phyloP scores from a whole-genome alignment of 2,113 vertebrate species.

The Zootoca vivipara region DNA sequence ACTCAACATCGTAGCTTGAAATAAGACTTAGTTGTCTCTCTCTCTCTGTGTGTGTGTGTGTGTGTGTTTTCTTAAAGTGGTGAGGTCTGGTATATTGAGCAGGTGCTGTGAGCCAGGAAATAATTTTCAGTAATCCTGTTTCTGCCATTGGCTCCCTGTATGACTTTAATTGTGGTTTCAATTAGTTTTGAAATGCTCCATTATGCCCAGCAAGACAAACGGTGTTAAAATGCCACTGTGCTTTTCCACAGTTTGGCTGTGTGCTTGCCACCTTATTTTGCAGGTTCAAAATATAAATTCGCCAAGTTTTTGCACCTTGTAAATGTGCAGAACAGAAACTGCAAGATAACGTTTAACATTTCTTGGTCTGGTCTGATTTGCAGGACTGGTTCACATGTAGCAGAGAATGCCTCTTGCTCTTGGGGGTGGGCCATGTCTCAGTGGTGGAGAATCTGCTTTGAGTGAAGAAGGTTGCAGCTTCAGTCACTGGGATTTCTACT shows the following conservation, averaged over 20 bases:
- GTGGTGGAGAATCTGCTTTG: no score
- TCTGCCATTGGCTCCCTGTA: neutral
- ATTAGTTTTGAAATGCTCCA: constrained; percentile 8
- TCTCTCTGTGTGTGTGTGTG: no score
- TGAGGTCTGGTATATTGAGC: neutral
- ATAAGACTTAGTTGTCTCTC: neutral
- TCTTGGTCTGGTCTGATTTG: constrained; percentile 32
- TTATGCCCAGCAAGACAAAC: neutral
- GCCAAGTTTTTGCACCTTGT: neutral
- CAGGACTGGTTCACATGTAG: constrained; percentile 36
- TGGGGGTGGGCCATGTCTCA: no score
- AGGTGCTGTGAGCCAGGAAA: neutral
- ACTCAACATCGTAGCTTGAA: neutral
- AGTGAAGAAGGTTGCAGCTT: no score
- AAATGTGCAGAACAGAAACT: neutral
- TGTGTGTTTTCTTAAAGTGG: neutral
- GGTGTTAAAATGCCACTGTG: neutral
- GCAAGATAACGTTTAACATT: neutral
- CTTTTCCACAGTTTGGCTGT: neutral
- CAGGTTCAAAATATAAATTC: constrained; percentile 5
- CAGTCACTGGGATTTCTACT: no score
- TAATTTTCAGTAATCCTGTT: neutral
- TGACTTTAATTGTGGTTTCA: neutral
- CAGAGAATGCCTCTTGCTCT: neutral
- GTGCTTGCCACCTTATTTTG: neutral